phyloP scores from a whole-genome alignment of 2,113 vertebrate genomes.

The Cinclus cinclus region DNA sequence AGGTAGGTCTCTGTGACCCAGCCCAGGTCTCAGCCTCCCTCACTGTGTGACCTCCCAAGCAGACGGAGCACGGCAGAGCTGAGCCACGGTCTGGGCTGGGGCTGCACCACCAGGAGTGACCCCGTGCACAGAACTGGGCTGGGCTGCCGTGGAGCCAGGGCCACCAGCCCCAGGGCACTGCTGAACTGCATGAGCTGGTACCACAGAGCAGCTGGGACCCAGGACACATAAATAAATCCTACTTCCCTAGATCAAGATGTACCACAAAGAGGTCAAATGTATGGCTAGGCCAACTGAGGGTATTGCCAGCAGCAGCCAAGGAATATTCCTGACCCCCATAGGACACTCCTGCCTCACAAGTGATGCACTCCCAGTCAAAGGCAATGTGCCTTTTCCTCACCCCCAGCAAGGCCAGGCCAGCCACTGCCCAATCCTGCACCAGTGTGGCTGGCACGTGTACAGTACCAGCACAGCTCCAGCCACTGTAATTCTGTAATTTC shows the following conservation, averaged over 20 bases:
- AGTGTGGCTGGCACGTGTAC: rapidly evolving
- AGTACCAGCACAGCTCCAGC: not conserved
- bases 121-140: not conserved
- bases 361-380: not conserved
- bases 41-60: not conserved
- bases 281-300: not conserved
- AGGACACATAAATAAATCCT: not conserved
- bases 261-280: not conserved
- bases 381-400: not conserved
- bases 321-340: not conserved
- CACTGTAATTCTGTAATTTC: not conserved
- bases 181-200: too few species aligned
- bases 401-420: not conserved
- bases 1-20: not conserved
- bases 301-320: not conserved
- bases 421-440: too few species aligned
- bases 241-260: not conserved
- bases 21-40: not conserved
- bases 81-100: not conserved
- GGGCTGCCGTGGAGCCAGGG: not conserved
- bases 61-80: rapidly evolving
- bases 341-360: not conserved
- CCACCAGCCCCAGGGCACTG: not conserved
- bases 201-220: not conserved
- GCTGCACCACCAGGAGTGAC: not conserved